A percentile compares a stretch with the other conserved stretches of the same genome.
phyloP scores from a whole-genome alignment of 2,113 vertebrate species.

The Aviceda subcristata region DNA sequence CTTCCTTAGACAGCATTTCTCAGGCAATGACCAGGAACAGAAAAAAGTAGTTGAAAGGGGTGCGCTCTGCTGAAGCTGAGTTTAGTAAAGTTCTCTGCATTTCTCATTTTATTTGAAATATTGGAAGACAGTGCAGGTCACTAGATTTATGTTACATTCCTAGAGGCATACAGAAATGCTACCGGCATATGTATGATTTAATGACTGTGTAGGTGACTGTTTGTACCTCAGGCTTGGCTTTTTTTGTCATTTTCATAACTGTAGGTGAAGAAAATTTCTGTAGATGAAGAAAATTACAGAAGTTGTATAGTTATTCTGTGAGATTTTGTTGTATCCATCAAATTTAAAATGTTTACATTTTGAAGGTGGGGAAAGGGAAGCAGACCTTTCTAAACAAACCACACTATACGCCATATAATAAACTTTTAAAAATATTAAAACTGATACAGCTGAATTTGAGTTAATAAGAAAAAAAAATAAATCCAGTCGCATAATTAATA shows the following conservation, averaged over 20 bases:
- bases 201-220: background rate
- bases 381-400: background rate
- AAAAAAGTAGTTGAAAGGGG: background rate
- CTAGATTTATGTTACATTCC: background rate
- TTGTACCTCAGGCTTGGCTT: background rate
- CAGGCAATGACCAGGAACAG: background rate
- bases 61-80: background rate
- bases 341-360: background rate
- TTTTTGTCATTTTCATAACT: background rate
- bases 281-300: background rate
- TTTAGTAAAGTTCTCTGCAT: background rate
- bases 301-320: background rate
- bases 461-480: background rate
- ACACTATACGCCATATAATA: background rate
- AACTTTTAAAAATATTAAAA: background rate
- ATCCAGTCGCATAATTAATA: background rate
- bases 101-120: background rate
- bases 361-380: background rate
- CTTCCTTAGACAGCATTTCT: background rate
- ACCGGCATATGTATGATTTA: background rate
- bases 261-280: background rate
- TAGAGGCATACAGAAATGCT: background rate
- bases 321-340: background rate
- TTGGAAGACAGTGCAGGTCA: background rate
- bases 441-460: background rate